Base-by-base conservation (phyloP, 2,888 invertebrate species). In the Molanna angustata region DNA sequence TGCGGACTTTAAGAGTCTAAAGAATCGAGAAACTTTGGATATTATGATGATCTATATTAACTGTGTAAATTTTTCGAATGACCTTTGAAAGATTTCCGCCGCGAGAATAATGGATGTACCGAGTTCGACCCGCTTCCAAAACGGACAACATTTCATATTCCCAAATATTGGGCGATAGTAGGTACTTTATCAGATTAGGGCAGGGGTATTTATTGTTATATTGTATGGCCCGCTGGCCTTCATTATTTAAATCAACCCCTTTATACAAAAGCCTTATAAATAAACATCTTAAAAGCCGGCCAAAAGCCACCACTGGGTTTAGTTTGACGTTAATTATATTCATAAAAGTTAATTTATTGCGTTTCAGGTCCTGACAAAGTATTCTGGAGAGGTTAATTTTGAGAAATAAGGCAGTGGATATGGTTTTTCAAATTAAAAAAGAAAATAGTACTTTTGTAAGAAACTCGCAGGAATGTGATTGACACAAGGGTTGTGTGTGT, bases 181-280 rank as follows among this genome's bases (percentile, higher is more conserved):
- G n/a, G n/a, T 19, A 27, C 27, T 9, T 32, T 32, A 44, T 32
- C 44, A 31, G 44, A 44, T 44, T 32, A 17, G n/a, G 31, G 43
- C 19, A 43, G 22, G 43, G 31, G 44, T 32, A 44, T 44, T 44
- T 43, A 7, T 43, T 41, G 16, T 32, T 44, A 44, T 18, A 43
- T 14, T 27, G 32, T 17, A 11, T 7, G 44, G 22, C 32, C 32
- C 31, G 32, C 13, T 44, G 44, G 32, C 32, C 31, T 20, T n/a
- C 32, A 18, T 44, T 44, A 44, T 44, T 44, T 44, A 44, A 44
- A 44, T 44, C 44, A 44, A 32, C 44, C 32, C 44, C 19, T 44
- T 44, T 44, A 32, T 44, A 19, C n/a, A 44, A n/a, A 27, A 16
- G 32, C 20, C 44, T 17, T 32, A 44, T 44, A 44, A 44, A 44